A percentile compares a stretch with the other conserved stretches of the same genome.
Evolutionary conservation across 2,797 vertebrate genomes (phyloP).

Genomic region (Syngnathus rostellatus): DNA sequence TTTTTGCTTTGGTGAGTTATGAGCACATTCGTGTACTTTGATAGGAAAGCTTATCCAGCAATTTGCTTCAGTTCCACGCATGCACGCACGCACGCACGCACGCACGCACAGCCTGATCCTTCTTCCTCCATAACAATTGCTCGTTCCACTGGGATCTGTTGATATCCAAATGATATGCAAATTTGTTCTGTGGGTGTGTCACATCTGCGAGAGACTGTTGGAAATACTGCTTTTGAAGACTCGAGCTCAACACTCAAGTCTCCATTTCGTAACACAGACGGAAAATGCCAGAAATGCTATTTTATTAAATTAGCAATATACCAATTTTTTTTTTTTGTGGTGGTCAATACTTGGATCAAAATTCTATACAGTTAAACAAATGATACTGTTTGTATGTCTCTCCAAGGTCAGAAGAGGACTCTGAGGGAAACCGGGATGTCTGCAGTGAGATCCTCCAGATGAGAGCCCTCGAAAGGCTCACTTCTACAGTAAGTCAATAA

Average conservation of each 20-base stretch:
- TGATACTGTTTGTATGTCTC: slow-evolving; percentile 27
- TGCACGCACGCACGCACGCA: neutral
- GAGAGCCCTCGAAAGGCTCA: slow-evolving; percentile 85
- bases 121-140: neutral
- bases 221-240: slow-evolving; percentile 24
- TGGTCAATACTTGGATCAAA: slow-evolving; percentile 8
- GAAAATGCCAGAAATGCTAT: too few species aligned
- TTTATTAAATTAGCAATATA: neutral
- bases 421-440: slow-evolving; percentile 81
- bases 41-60: neutral
- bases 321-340: neutral
- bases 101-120: neutral
- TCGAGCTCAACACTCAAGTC: too few species aligned
- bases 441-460: slow-evolving; percentile 85
- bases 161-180: slow-evolving; percentile 53
- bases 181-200: slow-evolving; percentile 10
- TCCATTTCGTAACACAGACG: too few species aligned
- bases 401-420: slow-evolving; percentile 70
- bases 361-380: neutral
- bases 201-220: slow-evolving; percentile 12
- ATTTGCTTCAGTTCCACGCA: neutral
- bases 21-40: neutral
- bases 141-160: neutral
- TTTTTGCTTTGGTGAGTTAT: neutral
- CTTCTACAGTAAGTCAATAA: slow-evolving; percentile 79